Percentiles rank a stretch among this genome's conserved stretches.
These are phyloP conservation scores for Ceratoteleas bidentatus DNA, from an alignment of 1,140 invertebrate species.

Conservation along the genomic window DNA sequence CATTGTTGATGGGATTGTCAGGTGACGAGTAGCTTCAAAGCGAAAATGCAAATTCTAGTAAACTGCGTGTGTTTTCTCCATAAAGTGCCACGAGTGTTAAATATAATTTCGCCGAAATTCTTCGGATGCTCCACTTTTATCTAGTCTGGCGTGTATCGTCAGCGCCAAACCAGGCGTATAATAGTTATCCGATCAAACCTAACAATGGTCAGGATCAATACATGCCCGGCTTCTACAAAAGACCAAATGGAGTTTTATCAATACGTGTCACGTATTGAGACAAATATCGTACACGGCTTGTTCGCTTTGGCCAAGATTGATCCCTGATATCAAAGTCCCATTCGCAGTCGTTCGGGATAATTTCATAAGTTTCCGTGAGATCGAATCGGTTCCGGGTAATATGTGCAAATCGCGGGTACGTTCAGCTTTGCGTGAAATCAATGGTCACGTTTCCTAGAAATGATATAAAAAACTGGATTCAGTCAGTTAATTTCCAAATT, in stretches of 20 bases:
- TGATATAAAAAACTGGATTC: background rate
- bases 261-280: conserved; percentile 53
- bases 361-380: too few relatives aligned
- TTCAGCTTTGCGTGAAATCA: too few relatives aligned
- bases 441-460: too few relatives aligned
- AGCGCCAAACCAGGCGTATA: conserved; percentile 48
- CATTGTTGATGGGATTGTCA: conserved; percentile 51
- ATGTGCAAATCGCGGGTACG: too few relatives aligned
- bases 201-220: conserved; percentile 61
- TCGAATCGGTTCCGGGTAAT: too few relatives aligned
- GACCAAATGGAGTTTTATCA: conserved; percentile 57
- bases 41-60: conserved; percentile 48
- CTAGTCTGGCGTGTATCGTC: conserved; percentile 48
- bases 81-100: conserved; percentile 33
- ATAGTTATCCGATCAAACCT: conserved; percentile 57
- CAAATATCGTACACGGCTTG: conserved; percentile 48
- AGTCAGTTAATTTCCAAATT: too few relatives aligned
- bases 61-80: conserved; percentile 13
- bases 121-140: conserved; percentile 38
- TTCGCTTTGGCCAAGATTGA: conserved; percentile 24
- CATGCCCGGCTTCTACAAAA: conserved; percentile 39
- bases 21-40: conserved; percentile 31
- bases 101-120: conserved; percentile 39
- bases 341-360: conserved; percentile 15
- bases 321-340: conserved; percentile 10